Percentiles rank a stretch among this genome's conserved stretches.
Conservation (phyloP, 2,797 vertebrate species). For the Allobates femoralis region DNA sequence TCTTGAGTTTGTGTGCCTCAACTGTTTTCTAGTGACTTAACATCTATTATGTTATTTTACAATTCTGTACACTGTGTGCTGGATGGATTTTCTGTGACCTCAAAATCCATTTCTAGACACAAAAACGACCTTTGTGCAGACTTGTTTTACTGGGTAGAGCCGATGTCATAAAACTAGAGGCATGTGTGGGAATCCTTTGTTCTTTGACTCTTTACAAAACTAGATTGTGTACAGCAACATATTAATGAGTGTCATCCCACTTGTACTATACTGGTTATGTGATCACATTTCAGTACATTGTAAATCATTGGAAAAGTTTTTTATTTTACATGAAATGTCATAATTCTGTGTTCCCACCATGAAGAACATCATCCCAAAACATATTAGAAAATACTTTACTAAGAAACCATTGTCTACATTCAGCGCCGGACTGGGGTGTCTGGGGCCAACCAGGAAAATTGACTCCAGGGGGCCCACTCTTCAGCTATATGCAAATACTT, state of each 20-base stretch:
- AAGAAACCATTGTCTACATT: neutral
- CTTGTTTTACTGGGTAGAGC: slow-evolving; percentile 31
- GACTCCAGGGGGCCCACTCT: no score
- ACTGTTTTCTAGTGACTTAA: neutral
- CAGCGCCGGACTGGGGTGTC: no score
- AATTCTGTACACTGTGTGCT: slow-evolving; percentile 38
- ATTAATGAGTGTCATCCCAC: slow-evolving; percentile 25
- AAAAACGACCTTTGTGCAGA: slow-evolving; percentile 56
- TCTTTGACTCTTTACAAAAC: slow-evolving; percentile 4
- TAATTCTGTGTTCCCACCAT: neutral
- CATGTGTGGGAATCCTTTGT: slow-evolving; percentile 53
- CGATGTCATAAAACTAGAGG: slow-evolving; percentile 46
- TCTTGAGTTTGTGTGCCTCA: no score
- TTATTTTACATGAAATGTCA: neutral
- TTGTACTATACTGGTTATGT: slow-evolving; percentile 21
- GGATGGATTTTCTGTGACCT: slow-evolving; percentile 56
- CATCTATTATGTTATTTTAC: slow-evolving; percentile 34
- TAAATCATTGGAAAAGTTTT: neutral
- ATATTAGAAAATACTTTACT: neutral
- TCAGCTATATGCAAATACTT: no score
- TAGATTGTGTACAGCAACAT: slow-evolving; percentile 19
- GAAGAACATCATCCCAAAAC: neutral
- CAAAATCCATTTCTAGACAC: slow-evolving; percentile 52
- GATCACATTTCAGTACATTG: neutral
- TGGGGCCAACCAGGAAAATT: no score